A percentile compares a stretch with the other conserved stretches of the same genome.
Conservation (phyloP, 2,113 vertebrate species). For the Eulemur macaco region DNA sequence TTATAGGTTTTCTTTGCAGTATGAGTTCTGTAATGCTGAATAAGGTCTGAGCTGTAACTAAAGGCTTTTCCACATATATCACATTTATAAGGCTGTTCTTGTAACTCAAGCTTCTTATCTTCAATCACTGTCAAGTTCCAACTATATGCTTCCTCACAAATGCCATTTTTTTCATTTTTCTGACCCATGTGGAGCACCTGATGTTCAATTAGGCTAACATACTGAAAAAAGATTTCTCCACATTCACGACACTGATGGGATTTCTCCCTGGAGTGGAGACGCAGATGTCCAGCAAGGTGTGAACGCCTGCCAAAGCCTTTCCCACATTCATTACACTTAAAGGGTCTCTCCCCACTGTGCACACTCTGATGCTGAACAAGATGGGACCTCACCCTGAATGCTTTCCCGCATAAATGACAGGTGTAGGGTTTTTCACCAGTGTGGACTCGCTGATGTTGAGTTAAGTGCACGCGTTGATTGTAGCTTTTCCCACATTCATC, state of each 20-base stretch:
- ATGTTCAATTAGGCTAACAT: constrained; percentile 73
- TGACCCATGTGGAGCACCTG: constrained; percentile 74
- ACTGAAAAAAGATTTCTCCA: constrained; percentile 75
- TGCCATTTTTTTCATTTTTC: constrained; percentile 44
- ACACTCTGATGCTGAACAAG: constrained; percentile 81
- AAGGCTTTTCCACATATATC: constrained; percentile 75
- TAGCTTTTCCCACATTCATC: constrained; percentile 79
- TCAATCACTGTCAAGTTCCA: constrained; percentile 74
- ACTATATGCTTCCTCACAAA: constrained; percentile 62
- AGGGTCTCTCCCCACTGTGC: constrained; percentile 78
- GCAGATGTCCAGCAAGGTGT: constrained; percentile 76
- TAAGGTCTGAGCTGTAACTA: constrained; percentile 62
- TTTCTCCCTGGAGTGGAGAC: constrained; percentile 71
- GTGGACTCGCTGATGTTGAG: constrained; percentile 79
- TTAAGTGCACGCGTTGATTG: constrained; percentile 78
- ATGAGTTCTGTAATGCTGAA: constrained; percentile 76
- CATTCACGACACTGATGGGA: constrained; percentile 67
- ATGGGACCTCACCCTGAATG: constrained; percentile 78
- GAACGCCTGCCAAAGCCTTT: constrained; percentile 75
- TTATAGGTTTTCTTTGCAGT: constrained; percentile 57
- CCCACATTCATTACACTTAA: constrained; percentile 74
- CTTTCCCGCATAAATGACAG: constrained; percentile 79
- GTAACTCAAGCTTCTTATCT: constrained; percentile 72
- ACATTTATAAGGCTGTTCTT: constrained; percentile 73
- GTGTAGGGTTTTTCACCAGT: constrained; percentile 80